Evolutionary conservation across 1,140 invertebrate genomes (phyloP).

Genomic region (Choristoneura fumiferana): DNA sequence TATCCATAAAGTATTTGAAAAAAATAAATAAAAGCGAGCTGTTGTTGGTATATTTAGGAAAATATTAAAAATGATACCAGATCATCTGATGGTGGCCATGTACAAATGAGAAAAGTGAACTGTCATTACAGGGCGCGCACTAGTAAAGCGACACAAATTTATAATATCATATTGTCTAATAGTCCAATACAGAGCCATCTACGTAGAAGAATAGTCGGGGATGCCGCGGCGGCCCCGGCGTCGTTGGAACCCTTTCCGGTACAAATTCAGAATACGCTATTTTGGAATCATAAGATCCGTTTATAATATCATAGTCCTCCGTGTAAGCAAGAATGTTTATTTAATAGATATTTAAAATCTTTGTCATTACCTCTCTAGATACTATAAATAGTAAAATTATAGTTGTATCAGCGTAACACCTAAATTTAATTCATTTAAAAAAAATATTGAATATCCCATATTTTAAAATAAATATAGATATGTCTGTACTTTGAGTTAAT

Average conservation of each 20-base stretch:
- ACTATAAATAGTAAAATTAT: constrained; percentile 65
- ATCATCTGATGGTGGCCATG: constrained; percentile 77
- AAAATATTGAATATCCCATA: constrained; percentile 13
- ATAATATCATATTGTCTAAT: constrained; percentile 74
- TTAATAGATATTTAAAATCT: constrained; percentile 55
- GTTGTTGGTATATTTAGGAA: constrained; percentile 78
- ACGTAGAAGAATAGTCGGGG: constrained; percentile 53
- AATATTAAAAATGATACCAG: constrained; percentile 75
- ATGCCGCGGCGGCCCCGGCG: background rate
- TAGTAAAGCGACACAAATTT: constrained; percentile 62
- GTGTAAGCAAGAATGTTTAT: constrained; percentile 48
- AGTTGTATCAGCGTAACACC: constrained; percentile 48
- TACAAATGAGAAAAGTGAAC: constrained; percentile 71
- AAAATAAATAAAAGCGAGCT: constrained; percentile 66
- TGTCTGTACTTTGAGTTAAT: constrained; percentile 23
- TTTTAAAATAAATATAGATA: constrained; percentile 17
- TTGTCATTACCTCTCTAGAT: constrained; percentile 69
- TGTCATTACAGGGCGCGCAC: constrained; percentile 50
- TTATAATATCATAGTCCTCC: constrained; percentile 60
- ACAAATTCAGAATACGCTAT: constrained; percentile 67
- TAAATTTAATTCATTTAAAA: constrained; percentile 29
- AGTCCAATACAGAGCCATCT: constrained; percentile 72
- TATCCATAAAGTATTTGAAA: constrained; percentile 69
- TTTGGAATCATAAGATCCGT: constrained; percentile 53
- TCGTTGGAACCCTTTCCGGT: constrained; percentile 46